Evolutionary conservation across 1,140 invertebrate species (phyloP).

Genomic region (Globodera rostochiensis): DNA sequence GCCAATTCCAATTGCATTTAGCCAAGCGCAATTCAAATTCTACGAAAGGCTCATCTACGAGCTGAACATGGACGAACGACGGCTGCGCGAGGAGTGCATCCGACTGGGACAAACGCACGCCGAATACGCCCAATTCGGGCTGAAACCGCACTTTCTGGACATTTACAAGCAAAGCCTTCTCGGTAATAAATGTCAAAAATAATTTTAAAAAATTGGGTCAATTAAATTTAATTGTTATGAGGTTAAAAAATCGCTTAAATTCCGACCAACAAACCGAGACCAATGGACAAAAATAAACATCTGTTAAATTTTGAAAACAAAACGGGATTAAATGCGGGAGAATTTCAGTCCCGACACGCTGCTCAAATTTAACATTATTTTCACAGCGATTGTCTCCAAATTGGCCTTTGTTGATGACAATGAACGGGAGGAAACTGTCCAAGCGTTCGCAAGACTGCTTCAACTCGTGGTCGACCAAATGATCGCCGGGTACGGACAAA

Average conservation of each 20-base stretch:
- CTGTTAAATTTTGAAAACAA: too few species aligned
- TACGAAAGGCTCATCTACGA: conserved; percentile 55
- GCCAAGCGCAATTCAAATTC: conserved; percentile 58
- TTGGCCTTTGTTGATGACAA: conserved; percentile 3
- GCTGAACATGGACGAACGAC: conserved; percentile 42
- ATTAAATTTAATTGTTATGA: too few species aligned
- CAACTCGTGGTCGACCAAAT: conserved; percentile 8
- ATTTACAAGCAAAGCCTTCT: conserved; percentile 58
- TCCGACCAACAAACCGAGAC: too few species aligned
- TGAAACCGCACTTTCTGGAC: conserved; percentile 61
- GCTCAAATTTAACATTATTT: not conserved
- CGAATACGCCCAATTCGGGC: conserved; percentile 53
- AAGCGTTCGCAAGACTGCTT: conserved; percentile 10
- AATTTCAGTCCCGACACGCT: too few species aligned
- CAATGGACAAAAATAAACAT: too few species aligned
- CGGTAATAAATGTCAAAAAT: conserved; percentile 13
- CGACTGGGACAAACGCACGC: conserved; percentile 51
- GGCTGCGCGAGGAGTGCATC: conserved; percentile 31
- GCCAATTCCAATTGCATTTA: conserved; percentile 21
- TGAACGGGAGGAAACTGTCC: conserved; percentile 14
- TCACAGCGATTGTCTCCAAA: conserved; percentile 18
- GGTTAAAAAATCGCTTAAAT: too few species aligned
- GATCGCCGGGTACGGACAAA: conserved; percentile 4
- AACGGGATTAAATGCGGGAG: too few species aligned
- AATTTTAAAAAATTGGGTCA: too few species aligned